Conservation (phyloP, 2,797 vertebrate species). For the Myotis findleyi region DNA sequence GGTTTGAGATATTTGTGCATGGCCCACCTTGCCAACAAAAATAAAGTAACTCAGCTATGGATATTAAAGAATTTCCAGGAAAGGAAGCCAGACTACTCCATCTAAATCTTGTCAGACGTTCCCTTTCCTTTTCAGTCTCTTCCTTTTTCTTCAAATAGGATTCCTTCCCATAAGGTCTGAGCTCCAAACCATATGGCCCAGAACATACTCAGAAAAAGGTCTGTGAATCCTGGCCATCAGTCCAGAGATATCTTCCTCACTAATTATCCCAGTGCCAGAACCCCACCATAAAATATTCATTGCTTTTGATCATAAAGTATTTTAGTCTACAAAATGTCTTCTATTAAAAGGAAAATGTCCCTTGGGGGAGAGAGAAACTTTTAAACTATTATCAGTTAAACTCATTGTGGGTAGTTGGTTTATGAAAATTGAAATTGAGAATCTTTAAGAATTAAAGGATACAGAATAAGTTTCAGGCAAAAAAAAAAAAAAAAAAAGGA, state of each 20-base stretch:
- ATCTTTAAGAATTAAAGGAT: slow-evolving; percentile 50
- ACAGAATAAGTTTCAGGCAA: neutral
- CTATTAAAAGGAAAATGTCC: slow-evolving; percentile 66
- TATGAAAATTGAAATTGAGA: slow-evolving; percentile 68
- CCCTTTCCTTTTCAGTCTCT: neutral
- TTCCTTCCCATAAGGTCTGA: neutral
- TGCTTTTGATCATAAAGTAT: slow-evolving; percentile 64
- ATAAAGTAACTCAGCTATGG: neutral
- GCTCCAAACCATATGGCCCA: neutral
- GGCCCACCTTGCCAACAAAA: neutral
- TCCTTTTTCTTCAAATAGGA: neutral
- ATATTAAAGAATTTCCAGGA: neutral
- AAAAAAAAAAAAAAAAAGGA: neutral
- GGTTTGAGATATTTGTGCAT: neutral
- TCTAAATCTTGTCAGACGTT: neutral
- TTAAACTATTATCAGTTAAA: slow-evolving; percentile 67
- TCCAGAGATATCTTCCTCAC: slow-evolving; percentile 18
- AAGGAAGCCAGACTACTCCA: neutral
- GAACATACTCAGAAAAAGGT: slow-evolving; percentile 27
- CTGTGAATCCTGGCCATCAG: neutral
- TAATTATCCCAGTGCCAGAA: slow-evolving; percentile 58
- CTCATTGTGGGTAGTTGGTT: slow-evolving; percentile 27
- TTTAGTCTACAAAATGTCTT: slow-evolving; percentile 64
- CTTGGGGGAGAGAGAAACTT: slow-evolving; percentile 55
- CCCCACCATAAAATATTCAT: slow-evolving; percentile 67